Evolutionary conservation across 2,797 vertebrate species (phyloP).

Genomic region (Scolopax rusticola): DNA sequence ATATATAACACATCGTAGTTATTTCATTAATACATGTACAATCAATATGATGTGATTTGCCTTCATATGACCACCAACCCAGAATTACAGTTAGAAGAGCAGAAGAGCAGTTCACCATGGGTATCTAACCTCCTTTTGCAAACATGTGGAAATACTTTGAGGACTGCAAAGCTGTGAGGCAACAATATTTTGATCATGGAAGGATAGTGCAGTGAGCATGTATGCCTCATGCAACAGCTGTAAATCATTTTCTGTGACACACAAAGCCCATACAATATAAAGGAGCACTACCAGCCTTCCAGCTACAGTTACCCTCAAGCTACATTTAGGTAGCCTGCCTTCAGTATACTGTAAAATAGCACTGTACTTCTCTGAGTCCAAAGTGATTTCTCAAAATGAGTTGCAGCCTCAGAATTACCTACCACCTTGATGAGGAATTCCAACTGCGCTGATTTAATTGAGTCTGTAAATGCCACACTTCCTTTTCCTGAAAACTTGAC

Average conservation of each 20-base stretch:
- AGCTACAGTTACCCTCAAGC: not conserved
- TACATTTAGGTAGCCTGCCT: not conserved
- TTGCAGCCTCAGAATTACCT: not conserved
- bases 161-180: not conserved
- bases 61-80: not conserved
- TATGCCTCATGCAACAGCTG: not conserved
- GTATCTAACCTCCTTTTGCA: not conserved
- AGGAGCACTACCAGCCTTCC: not conserved
- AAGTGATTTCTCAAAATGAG: not conserved
- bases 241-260: not conserved
- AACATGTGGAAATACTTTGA: not conserved
- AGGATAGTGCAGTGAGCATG: not conserved
- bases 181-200: not conserved
- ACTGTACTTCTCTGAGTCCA: not conserved
- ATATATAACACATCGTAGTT: not conserved
- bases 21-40: rapidly evolving
- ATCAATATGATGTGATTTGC: not conserved
- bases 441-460: not conserved
- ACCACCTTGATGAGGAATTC: not conserved
- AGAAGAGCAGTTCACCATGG: not conserved
- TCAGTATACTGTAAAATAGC: not conserved
- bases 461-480: not conserved
- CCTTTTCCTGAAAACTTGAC: not conserved
- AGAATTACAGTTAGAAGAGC: not conserved
- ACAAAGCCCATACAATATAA: not conserved